Base-by-base conservation (phyloP, 35 echinoderm and acorn worm genomes). In the Apostichopus japonicus region DNA sequence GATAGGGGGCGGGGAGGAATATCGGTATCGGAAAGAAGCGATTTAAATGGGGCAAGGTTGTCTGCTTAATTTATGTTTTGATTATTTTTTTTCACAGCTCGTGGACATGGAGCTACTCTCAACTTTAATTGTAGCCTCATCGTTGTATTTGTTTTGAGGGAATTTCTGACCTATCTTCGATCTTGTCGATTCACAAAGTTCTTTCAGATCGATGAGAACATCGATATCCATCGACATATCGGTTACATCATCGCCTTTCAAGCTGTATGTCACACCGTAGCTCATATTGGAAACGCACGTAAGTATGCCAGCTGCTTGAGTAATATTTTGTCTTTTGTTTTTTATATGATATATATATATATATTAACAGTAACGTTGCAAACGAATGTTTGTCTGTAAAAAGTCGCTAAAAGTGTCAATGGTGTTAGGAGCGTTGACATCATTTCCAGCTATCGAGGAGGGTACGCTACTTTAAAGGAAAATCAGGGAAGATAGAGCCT, bases 201-300 rank as follows among this genome's bases (percentile, higher is more conserved):
- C 63, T 57, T 87, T 22, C 56, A 87, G 24, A 67, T 87, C 13
- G 86, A 87, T 23, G 86, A 87, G 23, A 87, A 87, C n/a, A 87
- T 87, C 21, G 86, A 87, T 56, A 65, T 87, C 25, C 86, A 87
- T 87, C 86, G 86, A 87, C 23, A 62, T 22, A 71, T 87, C 23
- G 86, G 86, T 87, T 87, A 87, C 57, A 24, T 25, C 1, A 87
- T 87, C 63, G 86, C 53, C 5, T 24, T 87, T 1, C 86, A 87
- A 58, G 86, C 86, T 27, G 54, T 87, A 15, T 62, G 56, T 9
- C 86, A 87, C 10, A 87, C 86, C 16, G 22, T 87, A 58, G 57
- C 86, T 14, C 86, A 87, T n/a, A 87, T 87, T 23, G 86, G 86
- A 23, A 87, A 87, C 24, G 86, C 86, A 58, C 15, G 86, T 87